phyloP scores from a whole-genome alignment of 2,113 vertebrate genomes.

The Clarias macrocephalus region DNA sequence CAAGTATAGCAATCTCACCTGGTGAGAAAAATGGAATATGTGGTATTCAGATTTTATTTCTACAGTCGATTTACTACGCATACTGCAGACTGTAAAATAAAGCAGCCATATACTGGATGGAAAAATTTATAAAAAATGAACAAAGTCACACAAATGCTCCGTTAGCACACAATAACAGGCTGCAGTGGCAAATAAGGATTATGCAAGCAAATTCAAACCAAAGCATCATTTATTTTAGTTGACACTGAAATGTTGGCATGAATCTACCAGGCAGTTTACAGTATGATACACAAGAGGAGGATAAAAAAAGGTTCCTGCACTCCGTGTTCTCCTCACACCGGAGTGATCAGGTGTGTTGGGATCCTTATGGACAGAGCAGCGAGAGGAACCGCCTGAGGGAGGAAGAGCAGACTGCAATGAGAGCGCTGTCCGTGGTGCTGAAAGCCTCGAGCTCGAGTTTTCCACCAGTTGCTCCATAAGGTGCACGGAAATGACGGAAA shows the following conservation, averaged over 20 bases:
- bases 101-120: not conserved
- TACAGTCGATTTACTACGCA: not conserved
- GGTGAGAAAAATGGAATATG: not conserved
- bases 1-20: not conserved
- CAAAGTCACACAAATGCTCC: not conserved
- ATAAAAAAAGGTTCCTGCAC: not conserved
- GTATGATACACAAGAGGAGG: not conserved
- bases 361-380: not conserved
- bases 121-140: not conserved
- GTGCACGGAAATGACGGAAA: not conserved
- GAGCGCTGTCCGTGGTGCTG: slow-evolving; percentile 56
- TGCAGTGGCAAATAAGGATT: not conserved
- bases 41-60: not conserved
- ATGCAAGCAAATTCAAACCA: not conserved
- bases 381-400: not conserved
- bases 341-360: not conserved
- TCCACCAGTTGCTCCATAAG: slow-evolving; percentile 50
- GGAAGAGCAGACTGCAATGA: not conserved
- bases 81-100: not conserved
- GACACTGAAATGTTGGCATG: not conserved
- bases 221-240: not conserved
- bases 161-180: not conserved
- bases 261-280: not conserved
- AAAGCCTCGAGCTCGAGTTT: slow-evolving; percentile 31
- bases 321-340: not conserved